A percentile compares a stretch with the other conserved stretches of the same genome.
Evolutionary conservation across 2,113 vertebrate genomes (phyloP).

Genomic region (Pelecanus crispus): DNA sequence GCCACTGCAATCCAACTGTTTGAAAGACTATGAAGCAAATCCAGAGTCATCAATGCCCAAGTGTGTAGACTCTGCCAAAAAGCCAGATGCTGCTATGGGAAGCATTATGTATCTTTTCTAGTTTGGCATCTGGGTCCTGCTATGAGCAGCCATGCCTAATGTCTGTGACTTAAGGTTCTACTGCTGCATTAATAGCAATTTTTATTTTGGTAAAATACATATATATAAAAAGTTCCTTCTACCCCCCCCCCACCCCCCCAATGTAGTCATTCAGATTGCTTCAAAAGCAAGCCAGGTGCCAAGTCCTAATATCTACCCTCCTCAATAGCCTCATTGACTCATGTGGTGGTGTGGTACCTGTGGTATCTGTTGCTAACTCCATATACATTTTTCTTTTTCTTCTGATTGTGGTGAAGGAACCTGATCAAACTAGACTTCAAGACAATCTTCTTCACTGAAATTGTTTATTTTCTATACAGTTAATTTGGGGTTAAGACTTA

Average conservation of each 20-base stretch:
- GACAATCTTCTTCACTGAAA: not conserved
- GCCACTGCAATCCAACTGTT: not conserved
- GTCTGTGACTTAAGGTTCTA: not conserved
- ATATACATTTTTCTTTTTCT: not conserved
- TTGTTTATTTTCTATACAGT: not conserved
- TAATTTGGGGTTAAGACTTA: not conserved
- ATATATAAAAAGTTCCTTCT: not conserved
- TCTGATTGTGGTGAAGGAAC: not conserved
- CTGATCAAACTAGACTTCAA: not conserved
- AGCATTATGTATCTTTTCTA: conserved; percentile 18
- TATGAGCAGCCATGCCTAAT: conserved; percentile 9
- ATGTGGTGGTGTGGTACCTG: too few species aligned
- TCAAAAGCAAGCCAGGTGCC: not conserved
- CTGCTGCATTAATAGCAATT: not conserved
- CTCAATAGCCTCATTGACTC: not conserved
- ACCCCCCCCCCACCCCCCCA: too few species aligned
- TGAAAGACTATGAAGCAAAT: conserved; percentile 25
- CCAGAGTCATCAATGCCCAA: not conserved
- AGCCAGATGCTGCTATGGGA: conserved; percentile 63
- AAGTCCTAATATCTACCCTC: not conserved
- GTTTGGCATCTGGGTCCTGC: conserved; percentile 55
- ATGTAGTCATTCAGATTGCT: not conserved
- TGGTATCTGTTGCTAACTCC: not conserved
- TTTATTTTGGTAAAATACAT: not conserved
- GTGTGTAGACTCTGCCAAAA: conserved; percentile 54